Percentiles rank a stretch among this genome's conserved stretches.
Conservation (phyloP, 2,113 vertebrate species). For the Tragelaphus buxtoni region DNA sequence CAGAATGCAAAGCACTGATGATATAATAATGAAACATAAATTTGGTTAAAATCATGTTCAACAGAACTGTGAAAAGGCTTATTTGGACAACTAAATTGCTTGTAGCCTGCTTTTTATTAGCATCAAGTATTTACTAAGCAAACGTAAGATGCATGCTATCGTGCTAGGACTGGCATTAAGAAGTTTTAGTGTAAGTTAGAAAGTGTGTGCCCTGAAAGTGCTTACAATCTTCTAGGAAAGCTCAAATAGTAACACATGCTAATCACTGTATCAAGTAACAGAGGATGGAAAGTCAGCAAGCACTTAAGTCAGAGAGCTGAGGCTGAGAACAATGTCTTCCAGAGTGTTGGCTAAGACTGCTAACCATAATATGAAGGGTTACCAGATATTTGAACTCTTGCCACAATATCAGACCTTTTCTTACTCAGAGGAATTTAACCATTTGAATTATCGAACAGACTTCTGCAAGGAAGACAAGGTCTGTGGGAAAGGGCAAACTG, state of each 20-base stretch:
- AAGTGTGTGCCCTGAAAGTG: not conserved
- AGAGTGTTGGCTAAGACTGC: not conserved
- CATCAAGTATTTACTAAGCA: constrained; percentile 8
- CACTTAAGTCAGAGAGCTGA: not conserved
- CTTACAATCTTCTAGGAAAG: not conserved
- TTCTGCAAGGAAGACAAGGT: constrained; percentile 43
- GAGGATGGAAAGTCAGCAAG: not conserved
- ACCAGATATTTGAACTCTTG: constrained; percentile 45
- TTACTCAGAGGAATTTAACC: constrained; percentile 41
- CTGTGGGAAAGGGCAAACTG: no score
- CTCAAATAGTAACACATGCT: not conserved
- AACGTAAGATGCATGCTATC: not conserved
- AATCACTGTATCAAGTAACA: not conserved
- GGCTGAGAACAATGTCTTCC: not conserved
- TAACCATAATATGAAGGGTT: not conserved
- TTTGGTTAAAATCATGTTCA: constrained; percentile 23
- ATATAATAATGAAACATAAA: constrained; percentile 5
- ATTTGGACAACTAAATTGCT: not conserved
- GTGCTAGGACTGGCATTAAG: not conserved
- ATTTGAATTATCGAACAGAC: constrained; percentile 53
- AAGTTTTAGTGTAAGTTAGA: not conserved
- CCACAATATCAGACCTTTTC: constrained; percentile 32
- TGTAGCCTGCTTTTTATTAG: constrained; percentile 9
- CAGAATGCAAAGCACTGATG: not conserved
- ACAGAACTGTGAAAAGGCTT: not conserved